Conservation (phyloP, 1,140 invertebrate species). For the Drosophila serrata region DNA sequence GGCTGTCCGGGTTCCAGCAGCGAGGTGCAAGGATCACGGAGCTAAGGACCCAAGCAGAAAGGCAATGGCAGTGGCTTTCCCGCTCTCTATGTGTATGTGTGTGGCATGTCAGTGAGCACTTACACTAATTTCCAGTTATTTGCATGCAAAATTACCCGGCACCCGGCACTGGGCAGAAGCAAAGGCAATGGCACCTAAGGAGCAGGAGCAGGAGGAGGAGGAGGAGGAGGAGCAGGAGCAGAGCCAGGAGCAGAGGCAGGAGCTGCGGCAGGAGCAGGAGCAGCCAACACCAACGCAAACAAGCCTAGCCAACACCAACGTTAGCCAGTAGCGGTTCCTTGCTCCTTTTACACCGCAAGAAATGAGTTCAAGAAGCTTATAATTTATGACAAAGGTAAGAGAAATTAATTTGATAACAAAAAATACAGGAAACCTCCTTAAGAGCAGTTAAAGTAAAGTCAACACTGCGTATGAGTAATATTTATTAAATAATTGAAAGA, state of each 20-base stretch:
- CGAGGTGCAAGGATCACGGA: slow-evolving; percentile 11
- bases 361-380: not conserved
- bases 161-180: slow-evolving; percentile 46
- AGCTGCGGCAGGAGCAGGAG: not conserved
- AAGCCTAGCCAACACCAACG: slow-evolving; percentile 20
- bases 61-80: slow-evolving; percentile 17
- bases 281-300: slow-evolving; percentile 38
- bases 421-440: not conserved
- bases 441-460: not conserved
- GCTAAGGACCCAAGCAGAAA: slow-evolving; percentile 10
- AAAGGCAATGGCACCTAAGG: slow-evolving; percentile 32
- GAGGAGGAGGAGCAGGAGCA: not conserved
- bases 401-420: not conserved
- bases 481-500: too few relatives aligned
- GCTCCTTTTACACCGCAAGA: slow-evolving; percentile 4
- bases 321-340: slow-evolving; percentile 4
- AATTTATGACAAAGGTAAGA: not conserved
- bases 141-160: slow-evolving; percentile 79
- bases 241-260: slow-evolving; percentile 6
- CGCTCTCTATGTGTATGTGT: slow-evolving; percentile 37
- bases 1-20: slow-evolving; percentile 7
- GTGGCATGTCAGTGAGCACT: slow-evolving; percentile 81
- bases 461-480: too few relatives aligned
- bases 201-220: slow-evolving; percentile 9
- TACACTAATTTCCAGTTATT: slow-evolving; percentile 83